Evolutionary conservation across 2,113 vertebrate genomes (phyloP).

Genomic region (Archocentrus centrarchus): DNA sequence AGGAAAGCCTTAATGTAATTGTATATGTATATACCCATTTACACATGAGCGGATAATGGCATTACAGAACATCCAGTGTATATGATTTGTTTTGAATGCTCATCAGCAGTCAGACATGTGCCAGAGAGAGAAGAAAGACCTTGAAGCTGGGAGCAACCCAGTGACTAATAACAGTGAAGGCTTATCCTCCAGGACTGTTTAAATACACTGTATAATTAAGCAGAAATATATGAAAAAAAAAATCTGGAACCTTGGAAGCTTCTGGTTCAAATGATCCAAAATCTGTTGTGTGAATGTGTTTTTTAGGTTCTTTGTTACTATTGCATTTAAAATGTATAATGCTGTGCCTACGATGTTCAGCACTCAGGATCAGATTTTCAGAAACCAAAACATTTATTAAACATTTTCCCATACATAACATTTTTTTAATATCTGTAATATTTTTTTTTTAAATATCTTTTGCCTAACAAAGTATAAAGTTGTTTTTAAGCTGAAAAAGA

Average conservation of each 20-base stretch:
- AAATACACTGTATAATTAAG: slow-evolving; percentile 15
- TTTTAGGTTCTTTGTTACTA: not conserved
- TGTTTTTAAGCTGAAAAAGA: slow-evolving; percentile 53
- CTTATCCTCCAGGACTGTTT: slow-evolving; percentile 36
- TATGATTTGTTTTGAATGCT: slow-evolving; percentile 18
- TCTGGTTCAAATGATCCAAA: not conserved
- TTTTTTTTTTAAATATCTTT: not conserved
- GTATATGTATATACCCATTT: not conserved
- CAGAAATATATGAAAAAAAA: not conserved
- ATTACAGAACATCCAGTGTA: slow-evolving; percentile 29
- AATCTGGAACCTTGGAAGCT: too few species aligned
- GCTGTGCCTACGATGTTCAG: not conserved
- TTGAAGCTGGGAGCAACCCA: slow-evolving; percentile 28
- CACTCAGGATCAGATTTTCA: slow-evolving; percentile 29
- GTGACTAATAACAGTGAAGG: slow-evolving; percentile 27
- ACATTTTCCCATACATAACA: slow-evolving; percentile 43
- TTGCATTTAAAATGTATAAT: slow-evolving; percentile 25
- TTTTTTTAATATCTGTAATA: slow-evolving; percentile 15
- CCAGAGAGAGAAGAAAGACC: slow-evolving; percentile 32
- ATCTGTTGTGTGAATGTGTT: not conserved
- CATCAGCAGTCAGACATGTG: slow-evolving; percentile 21
- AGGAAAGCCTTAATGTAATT: not conserved
- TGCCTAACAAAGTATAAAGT: slow-evolving; percentile 35
- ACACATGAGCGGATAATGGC: slow-evolving; percentile 29
- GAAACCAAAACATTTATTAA: slow-evolving; percentile 69